Evolutionary conservation across 2,888 invertebrate species (phyloP).

Genomic region (Cinara cedri): DNA sequence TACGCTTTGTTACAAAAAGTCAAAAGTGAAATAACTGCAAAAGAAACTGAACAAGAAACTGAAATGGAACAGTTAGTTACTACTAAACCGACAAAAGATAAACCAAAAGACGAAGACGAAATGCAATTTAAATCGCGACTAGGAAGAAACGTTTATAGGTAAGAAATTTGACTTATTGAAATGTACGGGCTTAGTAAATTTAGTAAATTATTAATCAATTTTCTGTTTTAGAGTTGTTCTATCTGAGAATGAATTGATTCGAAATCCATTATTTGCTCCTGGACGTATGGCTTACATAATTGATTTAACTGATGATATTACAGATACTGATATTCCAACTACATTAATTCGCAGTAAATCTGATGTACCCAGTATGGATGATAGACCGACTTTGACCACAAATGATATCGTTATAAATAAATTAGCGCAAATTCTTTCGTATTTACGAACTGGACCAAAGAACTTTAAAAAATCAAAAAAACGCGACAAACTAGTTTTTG

Average conservation of each 20-base stretch:
- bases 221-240: conserved; percentile 46
- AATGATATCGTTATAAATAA: conserved; percentile 94
- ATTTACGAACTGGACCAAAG: conserved; percentile 86
- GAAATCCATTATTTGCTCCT: conserved; percentile 91
- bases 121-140: conserved; percentile 82
- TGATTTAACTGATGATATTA: conserved; percentile 84
- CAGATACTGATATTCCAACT: conserved; percentile 92
- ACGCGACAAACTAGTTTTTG: conserved; percentile 66
- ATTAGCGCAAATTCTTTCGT: conserved; percentile 93
- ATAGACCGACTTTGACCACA: conserved; percentile 73
- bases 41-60: conserved; percentile 82
- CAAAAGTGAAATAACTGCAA: conserved; percentile 82
- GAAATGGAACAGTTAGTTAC: conserved; percentile 78
- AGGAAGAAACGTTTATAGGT: conserved; percentile 74
- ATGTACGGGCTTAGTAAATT: conserved; percentile 54
- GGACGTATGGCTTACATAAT: conserved; percentile 99
- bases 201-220: not conserved
- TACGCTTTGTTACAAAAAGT: conserved; percentile 89
- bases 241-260: conserved; percentile 66
- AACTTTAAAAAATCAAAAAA: conserved; percentile 77
- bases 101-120: conserved; percentile 73
- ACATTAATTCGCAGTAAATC: conserved; percentile 91
- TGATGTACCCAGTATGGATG: conserved; percentile 81
- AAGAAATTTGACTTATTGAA: conserved; percentile 62
- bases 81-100: conserved; percentile 65